These are phyloP conservation scores for Euplexia lucipara DNA, from an alignment of 2,888 invertebrate species.

Conservation along the genomic window DNA sequence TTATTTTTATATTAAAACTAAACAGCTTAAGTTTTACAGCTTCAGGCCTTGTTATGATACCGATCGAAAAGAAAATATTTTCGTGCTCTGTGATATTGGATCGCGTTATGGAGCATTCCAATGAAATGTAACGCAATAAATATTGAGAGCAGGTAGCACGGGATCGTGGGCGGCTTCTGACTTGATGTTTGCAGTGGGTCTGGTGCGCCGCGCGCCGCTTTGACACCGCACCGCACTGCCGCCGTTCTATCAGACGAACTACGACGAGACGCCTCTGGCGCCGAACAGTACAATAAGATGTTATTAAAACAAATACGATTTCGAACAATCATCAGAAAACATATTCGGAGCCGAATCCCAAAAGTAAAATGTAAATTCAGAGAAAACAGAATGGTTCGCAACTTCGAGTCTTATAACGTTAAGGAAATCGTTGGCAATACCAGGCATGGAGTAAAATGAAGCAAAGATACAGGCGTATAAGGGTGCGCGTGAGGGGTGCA, in stretches of 20 bases:
- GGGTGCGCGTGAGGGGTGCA: constrained; percentile 72
- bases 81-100: constrained; percentile 73
- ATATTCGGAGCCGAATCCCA: constrained; percentile 6
- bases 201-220: constrained; percentile 27
- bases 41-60: constrained; percentile 31
- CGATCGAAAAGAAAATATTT: constrained; percentile 71
- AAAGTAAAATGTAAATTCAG: constrained; percentile 61
- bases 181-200: constrained; percentile 71
- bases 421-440: constrained; percentile 83
- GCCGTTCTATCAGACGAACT: constrained; percentile 57
- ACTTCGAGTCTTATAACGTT: constrained; percentile 73
- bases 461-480: constrained; percentile 82
- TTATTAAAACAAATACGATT: constrained; percentile 11
- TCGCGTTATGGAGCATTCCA: constrained; percentile 73
- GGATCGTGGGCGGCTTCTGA: constrained; percentile 62
- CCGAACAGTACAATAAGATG: not conserved
- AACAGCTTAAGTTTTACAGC: constrained; percentile 19
- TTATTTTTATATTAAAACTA: constrained; percentile 1
- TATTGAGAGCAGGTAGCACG: constrained; percentile 65
- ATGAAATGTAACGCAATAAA: constrained; percentile 74
- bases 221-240: constrained; percentile 53
- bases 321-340: constrained; percentile 18
- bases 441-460: constrained; percentile 84
- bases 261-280: constrained; percentile 13
- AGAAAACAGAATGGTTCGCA: constrained; percentile 65